Percentiles rank a stretch among this genome's conserved stretches.
phyloP scores from a whole-genome alignment of 2,113 vertebrate species.

The Leucoraja erinaceus region DNA sequence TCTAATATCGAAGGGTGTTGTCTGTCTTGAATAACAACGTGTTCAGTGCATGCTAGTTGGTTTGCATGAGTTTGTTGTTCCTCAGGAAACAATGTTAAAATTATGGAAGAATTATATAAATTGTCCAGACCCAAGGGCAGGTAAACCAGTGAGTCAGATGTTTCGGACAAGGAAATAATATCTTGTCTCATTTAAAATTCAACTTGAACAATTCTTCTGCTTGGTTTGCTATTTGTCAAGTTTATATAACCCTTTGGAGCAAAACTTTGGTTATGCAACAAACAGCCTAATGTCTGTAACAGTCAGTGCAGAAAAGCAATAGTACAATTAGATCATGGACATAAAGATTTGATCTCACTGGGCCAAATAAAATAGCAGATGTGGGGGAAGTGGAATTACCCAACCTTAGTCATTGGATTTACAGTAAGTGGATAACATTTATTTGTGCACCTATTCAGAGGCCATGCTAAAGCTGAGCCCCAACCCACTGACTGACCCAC shows the following conservation, averaged over 20 bases:
- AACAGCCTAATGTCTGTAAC: neutral
- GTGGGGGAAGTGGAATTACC: too few relatives aligned
- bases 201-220: too few relatives aligned
- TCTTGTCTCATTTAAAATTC: neutral
- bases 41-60: neutral
- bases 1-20: neutral
- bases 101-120: neutral
- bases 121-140: neutral
- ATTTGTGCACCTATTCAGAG: too few relatives aligned
- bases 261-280: neutral
- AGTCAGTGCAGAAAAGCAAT: neutral
- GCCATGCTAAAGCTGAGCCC: too few relatives aligned
- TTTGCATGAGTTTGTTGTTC: neutral
- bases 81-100: neutral
- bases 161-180: neutral
- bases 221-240: too few relatives aligned
- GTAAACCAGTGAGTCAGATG: neutral
- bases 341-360: too few relatives aligned
- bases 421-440: too few relatives aligned
- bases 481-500: too few relatives aligned
- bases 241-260: neutral
- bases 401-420: too few relatives aligned
- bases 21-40: neutral
- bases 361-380: too few relatives aligned
- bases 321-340: neutral